These are phyloP conservation scores for Radopholus similis DNA, from an alignment of 1,140 invertebrate genomes.

Conservation along the genomic window DNA sequence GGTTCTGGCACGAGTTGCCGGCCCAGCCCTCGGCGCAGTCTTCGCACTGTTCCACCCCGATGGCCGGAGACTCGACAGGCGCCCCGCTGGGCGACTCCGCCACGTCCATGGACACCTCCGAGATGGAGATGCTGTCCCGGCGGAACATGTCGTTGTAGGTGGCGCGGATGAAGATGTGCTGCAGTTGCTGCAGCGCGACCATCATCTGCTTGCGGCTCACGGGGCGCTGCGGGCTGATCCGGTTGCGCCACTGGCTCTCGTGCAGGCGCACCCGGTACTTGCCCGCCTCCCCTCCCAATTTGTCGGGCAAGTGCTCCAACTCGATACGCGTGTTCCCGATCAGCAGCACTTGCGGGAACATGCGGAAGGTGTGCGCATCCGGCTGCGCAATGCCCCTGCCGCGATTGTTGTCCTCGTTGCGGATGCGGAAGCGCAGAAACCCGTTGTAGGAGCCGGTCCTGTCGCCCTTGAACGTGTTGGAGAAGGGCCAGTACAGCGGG, in stretches of 20 bases:
- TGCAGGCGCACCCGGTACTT: slow-evolving; percentile 58
- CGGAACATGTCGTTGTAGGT: slow-evolving; percentile 44
- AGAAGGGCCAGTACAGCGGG: slow-evolving; percentile 65
- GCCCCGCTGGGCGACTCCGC: slow-evolving; percentile 65
- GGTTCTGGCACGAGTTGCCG: slow-evolving; percentile 65
- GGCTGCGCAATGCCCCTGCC: slow-evolving; percentile 60
- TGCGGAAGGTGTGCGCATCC: slow-evolving; percentile 62
- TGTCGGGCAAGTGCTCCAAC: slow-evolving; percentile 65
- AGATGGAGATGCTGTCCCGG: slow-evolving; percentile 39
- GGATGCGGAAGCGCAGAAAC: slow-evolving; percentile 74
- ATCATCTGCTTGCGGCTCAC: slow-evolving; percentile 76
- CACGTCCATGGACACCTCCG: slow-evolving; percentile 76
- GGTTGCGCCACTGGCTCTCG: slow-evolving; percentile 67
- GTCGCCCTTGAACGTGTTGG: slow-evolving; percentile 78
- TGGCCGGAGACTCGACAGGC: slow-evolving; percentile 65
- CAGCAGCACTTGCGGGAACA: slow-evolving; percentile 77
- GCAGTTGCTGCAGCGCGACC: slow-evolving; percentile 80
- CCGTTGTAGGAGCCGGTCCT: slow-evolving; percentile 86
- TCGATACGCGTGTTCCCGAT: slow-evolving; percentile 75
- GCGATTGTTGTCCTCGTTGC: slow-evolving; percentile 62
- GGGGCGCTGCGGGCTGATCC: slow-evolving; percentile 66
- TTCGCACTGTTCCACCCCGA: slow-evolving; percentile 81
- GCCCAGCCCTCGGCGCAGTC: slow-evolving; percentile 65
- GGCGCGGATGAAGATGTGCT: slow-evolving; percentile 73
- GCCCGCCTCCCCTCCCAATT: slow-evolving; percentile 64